Evolutionary conservation across 2,113 vertebrate species (phyloP), one percentile per base, ranked within the genome.

Genomic region (Rhinolophus ferrumequinum): DNA sequence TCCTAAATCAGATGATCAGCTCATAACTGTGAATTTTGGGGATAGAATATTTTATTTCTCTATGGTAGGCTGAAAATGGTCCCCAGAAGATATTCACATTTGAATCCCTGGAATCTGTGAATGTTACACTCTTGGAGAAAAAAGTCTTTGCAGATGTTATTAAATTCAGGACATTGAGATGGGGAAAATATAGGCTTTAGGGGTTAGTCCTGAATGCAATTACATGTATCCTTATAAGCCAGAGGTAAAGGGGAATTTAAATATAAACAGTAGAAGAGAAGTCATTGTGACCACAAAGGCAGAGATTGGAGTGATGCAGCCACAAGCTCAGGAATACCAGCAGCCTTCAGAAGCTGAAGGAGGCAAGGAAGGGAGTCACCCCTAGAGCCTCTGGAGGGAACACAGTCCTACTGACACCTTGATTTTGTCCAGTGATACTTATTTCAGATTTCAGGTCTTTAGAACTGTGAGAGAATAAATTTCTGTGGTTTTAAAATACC

Each of bases 81-180:
- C 41, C 30, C 28, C 12, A 3, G 30, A 58, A 96, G 2, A 60
- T 54, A 67, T 21, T 90, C 14, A 88, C 2, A 81, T 70, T 14
- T 22, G 54, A 88, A 72, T 72, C 10, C 4, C 3, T 92, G 6
- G 47, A 84, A 88, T 1, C 16, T 70, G 7, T 83, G 44, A 90
- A 47, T 90, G 2, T 76, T 69, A 70, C 3, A 4, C 58, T 81
- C 19, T 35, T 85, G 19, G 30, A 18, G 2, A 66, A 58, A 75
- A 62, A 6, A 3, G 19, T 73, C 22, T 83, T 82, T 84, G 13
- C 13, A 90, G 5, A 60, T 52, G 9, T 54, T 9, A 83, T 60
- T 86, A 75, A 92, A 26, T 70, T 89, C 83, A n/a, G 41, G 3
- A 60, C 7, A 38, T 69, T 90, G 58, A 84, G 35, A 56, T 88